Conservation (phyloP, 2,113 vertebrate genomes). For the Lamprotornis superbus region DNA sequence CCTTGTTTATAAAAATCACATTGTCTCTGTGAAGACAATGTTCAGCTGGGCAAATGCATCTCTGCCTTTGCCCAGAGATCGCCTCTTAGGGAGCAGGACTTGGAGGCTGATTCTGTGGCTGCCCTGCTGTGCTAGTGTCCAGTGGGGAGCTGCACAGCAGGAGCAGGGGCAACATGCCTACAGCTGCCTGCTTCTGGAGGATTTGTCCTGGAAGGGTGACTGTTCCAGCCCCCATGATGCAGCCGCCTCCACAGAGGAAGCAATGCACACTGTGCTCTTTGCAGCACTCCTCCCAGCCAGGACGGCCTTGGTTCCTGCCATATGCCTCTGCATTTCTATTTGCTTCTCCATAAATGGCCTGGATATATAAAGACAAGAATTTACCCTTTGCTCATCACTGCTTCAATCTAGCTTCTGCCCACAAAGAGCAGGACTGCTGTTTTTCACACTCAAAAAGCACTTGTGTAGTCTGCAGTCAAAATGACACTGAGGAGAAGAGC, state of each 20-base stretch:
- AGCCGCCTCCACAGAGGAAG: background rate
- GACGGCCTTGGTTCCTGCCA: background rate
- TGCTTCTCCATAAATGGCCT: background rate
- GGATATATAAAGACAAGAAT: background rate
- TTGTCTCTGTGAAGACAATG: background rate
- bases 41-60: background rate
- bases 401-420: background rate
- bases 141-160: too few species aligned
- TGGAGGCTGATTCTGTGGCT: background rate
- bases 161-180: background rate
- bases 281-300: background rate
- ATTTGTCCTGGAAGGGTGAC: background rate
- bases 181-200: background rate
- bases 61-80: background rate
- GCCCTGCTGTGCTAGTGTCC: background rate
- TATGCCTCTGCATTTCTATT: background rate
- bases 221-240: accelerated
- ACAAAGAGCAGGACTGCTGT: background rate
- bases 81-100: background rate
- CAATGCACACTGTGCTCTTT: accelerated
- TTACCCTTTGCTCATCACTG: background rate
- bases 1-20: background rate
- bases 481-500: background rate
- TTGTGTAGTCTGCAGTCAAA: background rate
- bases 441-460: background rate